phyloP scores from a whole-genome alignment of 2,797 vertebrate species.

The Myotis pilosus region DNA sequence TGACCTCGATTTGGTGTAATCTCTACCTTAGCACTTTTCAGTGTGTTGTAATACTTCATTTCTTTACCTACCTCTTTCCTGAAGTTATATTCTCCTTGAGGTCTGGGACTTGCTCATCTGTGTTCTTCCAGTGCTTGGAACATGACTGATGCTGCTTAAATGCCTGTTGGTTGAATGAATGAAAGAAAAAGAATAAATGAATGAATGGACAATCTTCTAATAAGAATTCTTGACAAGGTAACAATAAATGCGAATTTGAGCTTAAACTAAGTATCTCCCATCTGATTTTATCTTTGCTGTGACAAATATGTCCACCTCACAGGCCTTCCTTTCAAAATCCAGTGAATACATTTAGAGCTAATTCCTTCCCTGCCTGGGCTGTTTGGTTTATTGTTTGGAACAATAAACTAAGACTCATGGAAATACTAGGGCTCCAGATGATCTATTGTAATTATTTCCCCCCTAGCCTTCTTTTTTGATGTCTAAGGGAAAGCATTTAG shows the following conservation, averaged over 20 bases:
- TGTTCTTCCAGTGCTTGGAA: conserved; percentile 1
- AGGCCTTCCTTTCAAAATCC: conserved; percentile 46
- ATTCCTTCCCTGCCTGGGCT: conserved; percentile 39
- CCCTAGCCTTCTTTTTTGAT: neutral
- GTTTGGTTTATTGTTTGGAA: conserved; percentile 62
- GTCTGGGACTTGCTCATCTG: neutral
- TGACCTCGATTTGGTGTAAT: neutral
- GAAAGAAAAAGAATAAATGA: conserved; percentile 13
- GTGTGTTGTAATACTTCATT: neutral
- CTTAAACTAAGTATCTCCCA: neutral
- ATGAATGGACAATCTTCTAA: conserved; percentile 10
- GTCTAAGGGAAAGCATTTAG: conserved; percentile 57
- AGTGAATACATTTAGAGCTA: conserved; percentile 43
- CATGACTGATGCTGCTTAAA: neutral
- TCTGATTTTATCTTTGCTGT: conserved; percentile 49
- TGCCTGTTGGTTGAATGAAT: conserved; percentile 28
- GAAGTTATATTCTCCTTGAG: neutral
- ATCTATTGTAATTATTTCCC: conserved; percentile 59
- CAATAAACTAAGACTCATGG: conserved; percentile 50
- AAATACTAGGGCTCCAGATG: conserved; percentile 48
- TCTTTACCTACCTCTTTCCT: neutral
- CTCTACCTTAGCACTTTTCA: neutral
- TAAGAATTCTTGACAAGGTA: conserved; percentile 51
- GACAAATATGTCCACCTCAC: conserved; percentile 47
- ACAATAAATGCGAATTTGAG: conserved; percentile 41